phyloP scores from a whole-genome alignment of 2,113 vertebrate genomes.

The Equus przewalskii region DNA sequence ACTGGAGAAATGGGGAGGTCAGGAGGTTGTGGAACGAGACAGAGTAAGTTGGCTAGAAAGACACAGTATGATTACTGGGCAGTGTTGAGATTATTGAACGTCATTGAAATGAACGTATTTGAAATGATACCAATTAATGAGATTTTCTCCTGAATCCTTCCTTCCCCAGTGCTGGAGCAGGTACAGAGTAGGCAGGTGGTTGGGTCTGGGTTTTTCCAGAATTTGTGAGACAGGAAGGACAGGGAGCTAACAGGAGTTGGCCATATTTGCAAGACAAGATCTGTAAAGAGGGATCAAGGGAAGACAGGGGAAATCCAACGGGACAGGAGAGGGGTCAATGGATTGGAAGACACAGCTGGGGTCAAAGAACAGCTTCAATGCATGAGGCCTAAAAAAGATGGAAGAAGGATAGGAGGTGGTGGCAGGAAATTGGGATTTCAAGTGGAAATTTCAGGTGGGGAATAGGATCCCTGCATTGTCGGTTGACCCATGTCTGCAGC shows the following conservation, averaged over 20 bases:
- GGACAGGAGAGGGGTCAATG: too few relatives aligned
- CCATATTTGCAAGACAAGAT: neutral
- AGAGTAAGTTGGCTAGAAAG: neutral
- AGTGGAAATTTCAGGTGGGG: neutral
- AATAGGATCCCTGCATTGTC: neutral
- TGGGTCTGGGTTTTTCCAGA: neutral
- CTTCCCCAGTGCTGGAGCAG: neutral
- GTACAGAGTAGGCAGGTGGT: neutral
- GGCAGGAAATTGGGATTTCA: neutral
- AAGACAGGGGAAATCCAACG: neutral
- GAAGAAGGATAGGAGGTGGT: too few relatives aligned
- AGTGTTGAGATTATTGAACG: neutral
- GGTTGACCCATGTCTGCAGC: neutral
- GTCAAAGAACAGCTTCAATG: neutral
- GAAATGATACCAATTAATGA: slow-evolving; percentile 28
- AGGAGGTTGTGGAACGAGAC: neutral
- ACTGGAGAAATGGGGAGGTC: neutral
- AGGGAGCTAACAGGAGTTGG: neutral
- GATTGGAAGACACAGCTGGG: neutral
- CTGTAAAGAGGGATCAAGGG: neutral
- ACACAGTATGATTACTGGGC: neutral
- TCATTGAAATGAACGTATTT: neutral
- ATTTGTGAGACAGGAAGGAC: neutral
- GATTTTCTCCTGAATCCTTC: neutral
- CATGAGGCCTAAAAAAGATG: fast-evolving